A percentile compares a stretch with the other conserved stretches of the same genome.
These are phyloP conservation scores for Notothenia rossii DNA, from an alignment of 2,113 vertebrate species.

Conservation along the genomic window DNA sequence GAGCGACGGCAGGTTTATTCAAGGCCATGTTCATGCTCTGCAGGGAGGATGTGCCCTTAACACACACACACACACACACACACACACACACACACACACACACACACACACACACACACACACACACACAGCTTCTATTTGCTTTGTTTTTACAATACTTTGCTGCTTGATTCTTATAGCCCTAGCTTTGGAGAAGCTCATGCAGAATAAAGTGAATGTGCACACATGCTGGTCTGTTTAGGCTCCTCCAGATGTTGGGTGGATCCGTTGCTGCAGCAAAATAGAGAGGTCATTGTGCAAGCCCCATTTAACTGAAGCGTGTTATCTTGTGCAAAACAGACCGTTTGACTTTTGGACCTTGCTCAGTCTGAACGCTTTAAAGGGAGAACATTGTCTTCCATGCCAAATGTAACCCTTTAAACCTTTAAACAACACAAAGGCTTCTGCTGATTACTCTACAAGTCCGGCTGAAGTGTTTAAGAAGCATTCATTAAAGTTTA, in stretches of 20 bases:
- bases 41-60: conserved; percentile 62
- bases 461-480: conserved; percentile 48
- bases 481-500: conserved; percentile 74
- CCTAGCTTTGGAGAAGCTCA: conserved; percentile 27
- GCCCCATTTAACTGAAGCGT: conserved; percentile 67
- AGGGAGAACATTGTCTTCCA: conserved; percentile 30
- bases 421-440: conserved; percentile 36
- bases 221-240: conserved; percentile 33
- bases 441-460: conserved; percentile 54
- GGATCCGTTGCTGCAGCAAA: conserved; percentile 38
- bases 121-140: conserved; percentile 43
- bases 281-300: conserved; percentile 64
- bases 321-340: conserved; percentile 75
- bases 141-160: conserved; percentile 55
- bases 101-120: not conserved
- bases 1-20: conserved; percentile 47
- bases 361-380: conserved; percentile 51
- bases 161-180: conserved; percentile 17
- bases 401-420: conserved; percentile 41
- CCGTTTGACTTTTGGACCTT: conserved; percentile 73
- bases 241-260: conserved; percentile 68
- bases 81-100: not conserved
- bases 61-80: conserved; percentile 8
- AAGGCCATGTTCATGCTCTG: conserved; percentile 44
- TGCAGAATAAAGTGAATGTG: conserved; percentile 56